Conservation (phyloP, 2,113 vertebrate species). For the Hypomesus transpacificus region DNA sequence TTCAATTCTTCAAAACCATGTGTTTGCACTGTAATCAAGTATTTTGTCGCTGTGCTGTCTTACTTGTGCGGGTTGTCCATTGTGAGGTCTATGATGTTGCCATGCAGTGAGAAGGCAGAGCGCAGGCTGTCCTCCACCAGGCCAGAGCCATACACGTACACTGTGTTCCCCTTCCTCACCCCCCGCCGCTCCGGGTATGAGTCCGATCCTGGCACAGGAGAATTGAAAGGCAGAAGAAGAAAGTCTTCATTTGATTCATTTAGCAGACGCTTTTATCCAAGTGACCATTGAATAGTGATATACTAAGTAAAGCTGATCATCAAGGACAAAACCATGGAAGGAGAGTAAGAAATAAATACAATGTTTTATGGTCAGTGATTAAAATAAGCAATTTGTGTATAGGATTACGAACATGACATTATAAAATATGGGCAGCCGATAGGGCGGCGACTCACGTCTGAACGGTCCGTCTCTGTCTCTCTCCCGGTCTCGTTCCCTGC, state of each 20-base stretch:
- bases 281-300: no score
- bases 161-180: constrained; percentile 85
- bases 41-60: not conserved
- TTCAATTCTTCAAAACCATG: no score
- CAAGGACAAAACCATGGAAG: no score
- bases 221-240: not conserved
- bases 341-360: no score
- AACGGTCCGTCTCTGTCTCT: constrained; percentile 65
- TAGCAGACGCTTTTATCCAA: not conserved
- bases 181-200: constrained; percentile 81
- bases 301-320: no score
- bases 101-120: constrained; percentile 80
- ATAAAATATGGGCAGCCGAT: not conserved
- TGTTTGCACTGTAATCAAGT: no score
- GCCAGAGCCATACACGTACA: constrained; percentile 84
- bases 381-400: not conserved
- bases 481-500: constrained; percentile 44
- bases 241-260: not conserved
- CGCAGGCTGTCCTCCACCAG: constrained; percentile 80
- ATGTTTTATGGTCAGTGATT: not conserved
- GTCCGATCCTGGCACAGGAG: constrained; percentile 74
- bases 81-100: constrained; percentile 88
- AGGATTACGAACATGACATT: not conserved
- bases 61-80: constrained; percentile 89
- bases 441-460: constrained; percentile 70